phyloP scores from a whole-genome alignment of 2,888 invertebrate genomes.

The Vandiemenella viatica region DNA sequence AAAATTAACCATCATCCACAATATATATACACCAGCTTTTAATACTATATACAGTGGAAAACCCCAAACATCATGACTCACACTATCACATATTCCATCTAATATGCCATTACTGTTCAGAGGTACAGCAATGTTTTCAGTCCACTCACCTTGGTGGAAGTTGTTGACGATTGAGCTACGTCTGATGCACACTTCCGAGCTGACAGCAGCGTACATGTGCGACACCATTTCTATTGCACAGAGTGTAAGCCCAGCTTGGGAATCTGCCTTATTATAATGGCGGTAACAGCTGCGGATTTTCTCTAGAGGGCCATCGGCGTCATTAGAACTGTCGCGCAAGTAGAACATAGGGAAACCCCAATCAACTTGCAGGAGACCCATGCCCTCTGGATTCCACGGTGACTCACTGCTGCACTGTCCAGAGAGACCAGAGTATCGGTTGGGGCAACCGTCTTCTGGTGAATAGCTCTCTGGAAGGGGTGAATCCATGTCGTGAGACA shows the following conservation, averaged over 20 bases:
- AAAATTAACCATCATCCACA: too few species aligned
- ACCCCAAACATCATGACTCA: too few species aligned
- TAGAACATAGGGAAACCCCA: constrained; percentile 24
- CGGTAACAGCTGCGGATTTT: neutral
- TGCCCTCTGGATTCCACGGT: constrained; percentile 70
- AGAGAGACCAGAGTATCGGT: constrained; percentile 46
- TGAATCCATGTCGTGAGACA: constrained; percentile 22
- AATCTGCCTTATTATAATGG: constrained; percentile 32
- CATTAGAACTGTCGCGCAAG: constrained; percentile 3
- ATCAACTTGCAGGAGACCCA: constrained; percentile 57
- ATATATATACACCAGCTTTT: too few species aligned
- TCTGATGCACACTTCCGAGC: constrained; percentile 68
- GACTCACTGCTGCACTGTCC: constrained; percentile 33
- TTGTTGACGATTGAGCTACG: constrained; percentile 34
- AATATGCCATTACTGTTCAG: too few species aligned
- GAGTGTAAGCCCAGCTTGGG: constrained; percentile 51
- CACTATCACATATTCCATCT: too few species aligned
- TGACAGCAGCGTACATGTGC: constrained; percentile 81
- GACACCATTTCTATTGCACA: constrained; percentile 78
- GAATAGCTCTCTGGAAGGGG: constrained; percentile 25
- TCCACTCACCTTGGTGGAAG: constrained; percentile 25
- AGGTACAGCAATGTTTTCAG: too few species aligned
- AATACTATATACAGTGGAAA: too few species aligned
- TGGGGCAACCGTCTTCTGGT: constrained; percentile 67
- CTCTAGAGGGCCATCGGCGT: constrained; percentile 29